Evolutionary conservation across 2,113 vertebrate genomes (phyloP).

Genomic region (Nibea coibor): DNA sequence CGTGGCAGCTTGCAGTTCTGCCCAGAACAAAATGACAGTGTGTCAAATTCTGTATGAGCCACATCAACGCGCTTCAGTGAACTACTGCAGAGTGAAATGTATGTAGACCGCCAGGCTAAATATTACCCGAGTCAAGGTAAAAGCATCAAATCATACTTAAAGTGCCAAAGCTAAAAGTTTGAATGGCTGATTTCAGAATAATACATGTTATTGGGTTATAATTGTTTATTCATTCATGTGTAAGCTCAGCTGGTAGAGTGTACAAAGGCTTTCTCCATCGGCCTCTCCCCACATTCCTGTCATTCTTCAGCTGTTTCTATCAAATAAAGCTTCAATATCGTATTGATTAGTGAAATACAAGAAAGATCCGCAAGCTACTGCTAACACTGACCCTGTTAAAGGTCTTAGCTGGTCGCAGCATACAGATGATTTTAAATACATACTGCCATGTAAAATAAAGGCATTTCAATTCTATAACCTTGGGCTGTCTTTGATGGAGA

Average conservation of each 20-base stretch:
- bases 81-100: conserved; percentile 31
- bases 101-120: conserved; percentile 15
- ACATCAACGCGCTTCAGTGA: conserved; percentile 34
- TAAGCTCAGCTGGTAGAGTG: not conserved
- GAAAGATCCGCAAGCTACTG: too few relatives aligned
- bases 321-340: too few relatives aligned
- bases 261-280: too few relatives aligned
- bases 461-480: too few relatives aligned
- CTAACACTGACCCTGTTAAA: too few relatives aligned
- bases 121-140: not conserved
- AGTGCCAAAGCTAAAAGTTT: not conserved
- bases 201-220: not conserved
- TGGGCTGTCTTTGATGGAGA: too few relatives aligned
- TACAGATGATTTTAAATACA: too few relatives aligned
- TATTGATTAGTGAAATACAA: too few relatives aligned
- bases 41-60: conserved; percentile 52
- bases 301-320: too few relatives aligned
- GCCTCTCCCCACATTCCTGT: too few relatives aligned
- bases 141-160: not conserved
- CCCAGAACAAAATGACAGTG: conserved; percentile 45
- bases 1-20: conserved; percentile 44
- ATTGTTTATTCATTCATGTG: not conserved
- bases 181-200: not conserved
- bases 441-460: too few relatives aligned
- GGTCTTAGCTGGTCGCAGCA: too few relatives aligned